Evolutionary conservation across 92 coral and sea anemone species (phyloP), one percentile per base, ranked within the genome.

Genomic region (Desmophyllum pertusum): DNA sequence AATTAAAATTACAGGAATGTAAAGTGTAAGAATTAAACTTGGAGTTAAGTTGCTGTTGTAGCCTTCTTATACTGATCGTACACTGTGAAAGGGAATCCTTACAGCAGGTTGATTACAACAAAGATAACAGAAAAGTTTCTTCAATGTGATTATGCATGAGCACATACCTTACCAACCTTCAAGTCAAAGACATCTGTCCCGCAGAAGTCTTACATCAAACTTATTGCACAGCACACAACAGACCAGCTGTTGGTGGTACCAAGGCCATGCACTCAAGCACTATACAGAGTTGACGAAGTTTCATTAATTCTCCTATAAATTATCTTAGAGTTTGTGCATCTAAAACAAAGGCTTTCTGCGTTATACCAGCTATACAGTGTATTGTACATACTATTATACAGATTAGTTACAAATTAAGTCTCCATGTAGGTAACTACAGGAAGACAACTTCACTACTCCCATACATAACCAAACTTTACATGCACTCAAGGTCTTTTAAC

Each of bases 181-280:
- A 67, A 53, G 29, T 23, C 65, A 5, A 48, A 66, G 75, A 35
- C 38, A 18, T 43, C 68, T 51, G 76, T 67, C 84, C 84, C 5
- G 84, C 84, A 80, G 76, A 50, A 67, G 50, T 37, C 61, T 31
- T 51, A 3, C 29, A 37, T 52, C 27, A 23, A 31, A 29, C 46
- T 46, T 39, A 37, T 13, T 42, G 9, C 57, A 30, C 0, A 5
- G 6, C 75, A 80, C 50, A 3, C 51, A 38, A 33, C 84, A 80
- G 84, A 36, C 84, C 84, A 48, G 84, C 84, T 50, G 67, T 50
- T 48, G 76, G 84, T 51, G 76, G 5, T 1, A 21, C 41, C 33
- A 50, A 35, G 61, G n/a, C 7, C 15, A 2, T 13, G 29, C 29
- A 19, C 81, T 10, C n/a, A n/a, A 30, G 27, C 25, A 48, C 19